These are phyloP conservation scores for Maniola jurtina DNA, from an alignment of 1,140 invertebrate genomes.

Conservation along the genomic window DNA sequence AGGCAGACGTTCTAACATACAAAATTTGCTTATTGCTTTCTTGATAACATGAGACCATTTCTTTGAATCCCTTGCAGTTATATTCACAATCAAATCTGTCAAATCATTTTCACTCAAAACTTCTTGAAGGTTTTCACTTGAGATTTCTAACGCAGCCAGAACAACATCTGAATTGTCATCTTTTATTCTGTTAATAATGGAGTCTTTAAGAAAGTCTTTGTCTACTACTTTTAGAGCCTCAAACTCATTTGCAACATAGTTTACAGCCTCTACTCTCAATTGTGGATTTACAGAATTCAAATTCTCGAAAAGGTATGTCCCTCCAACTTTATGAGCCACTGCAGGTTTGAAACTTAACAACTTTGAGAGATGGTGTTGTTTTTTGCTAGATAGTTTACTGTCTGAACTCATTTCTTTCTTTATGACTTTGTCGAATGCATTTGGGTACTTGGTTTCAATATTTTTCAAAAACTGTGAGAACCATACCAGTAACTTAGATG, in stretches of 20 bases:
- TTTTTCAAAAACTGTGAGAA: slow-evolving; percentile 75
- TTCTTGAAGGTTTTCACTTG: slow-evolving; percentile 60
- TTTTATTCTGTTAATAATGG: slow-evolving; percentile 79
- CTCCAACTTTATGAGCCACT: slow-evolving; percentile 74
- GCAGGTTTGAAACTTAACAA: slow-evolving; percentile 78
- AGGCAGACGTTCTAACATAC: slow-evolving; percentile 53
- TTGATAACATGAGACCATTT: slow-evolving; percentile 65
- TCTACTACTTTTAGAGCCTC: slow-evolving; percentile 73
- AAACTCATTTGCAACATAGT: slow-evolving; percentile 78
- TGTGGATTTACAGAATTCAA: slow-evolving; percentile 82
- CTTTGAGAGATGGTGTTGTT: slow-evolving; percentile 54
- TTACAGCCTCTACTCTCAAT: slow-evolving; percentile 81
- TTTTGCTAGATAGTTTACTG: slow-evolving; percentile 42
- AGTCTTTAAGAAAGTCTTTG: slow-evolving; percentile 78
- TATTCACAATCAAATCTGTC: slow-evolving; percentile 50
- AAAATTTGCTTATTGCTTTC: slow-evolving; percentile 66
- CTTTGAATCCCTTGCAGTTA: slow-evolving; percentile 46
- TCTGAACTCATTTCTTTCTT: slow-evolving; percentile 72
- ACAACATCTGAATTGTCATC: slow-evolving; percentile 81
- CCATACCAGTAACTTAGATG: slow-evolving; percentile 64
- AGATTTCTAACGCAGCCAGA: slow-evolving; percentile 70
- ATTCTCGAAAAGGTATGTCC: slow-evolving; percentile 81
- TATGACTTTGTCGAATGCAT: slow-evolving; percentile 82
- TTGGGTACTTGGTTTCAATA: slow-evolving; percentile 83
- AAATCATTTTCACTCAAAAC: slow-evolving; percentile 61